Conservation (phyloP, 2,797 vertebrate species). For the Spinus pinus region DNA sequence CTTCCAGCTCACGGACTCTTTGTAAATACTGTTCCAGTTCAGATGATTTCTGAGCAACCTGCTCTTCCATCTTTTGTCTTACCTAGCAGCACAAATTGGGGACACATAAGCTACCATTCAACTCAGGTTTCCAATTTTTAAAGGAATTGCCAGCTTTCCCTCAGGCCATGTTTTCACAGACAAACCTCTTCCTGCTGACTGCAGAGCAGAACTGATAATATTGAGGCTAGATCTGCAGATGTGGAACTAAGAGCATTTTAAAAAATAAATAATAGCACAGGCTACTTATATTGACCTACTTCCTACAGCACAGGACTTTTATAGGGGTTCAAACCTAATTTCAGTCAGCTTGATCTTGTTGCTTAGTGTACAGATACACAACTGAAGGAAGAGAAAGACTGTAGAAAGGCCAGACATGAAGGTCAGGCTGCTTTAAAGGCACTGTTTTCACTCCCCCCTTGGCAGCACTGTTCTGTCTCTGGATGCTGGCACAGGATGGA, state of each 20-base stretch:
- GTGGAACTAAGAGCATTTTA: neutral
- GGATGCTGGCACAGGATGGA: neutral
- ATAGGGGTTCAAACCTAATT: neutral
- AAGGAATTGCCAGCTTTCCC: neutral
- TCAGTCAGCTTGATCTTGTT: neutral
- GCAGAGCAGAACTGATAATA: neutral
- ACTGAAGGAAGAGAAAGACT: neutral
- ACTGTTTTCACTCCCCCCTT: neutral
- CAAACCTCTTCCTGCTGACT: neutral
- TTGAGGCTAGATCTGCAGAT: neutral
- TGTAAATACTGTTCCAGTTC: constrained; percentile 94
- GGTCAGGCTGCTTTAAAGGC: neutral
- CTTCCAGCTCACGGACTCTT: constrained; percentile 89
- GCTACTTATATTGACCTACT: neutral
- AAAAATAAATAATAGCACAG: neutral
- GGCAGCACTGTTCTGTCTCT: neutral
- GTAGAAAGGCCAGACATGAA: neutral
- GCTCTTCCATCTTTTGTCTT: constrained; percentile 92
- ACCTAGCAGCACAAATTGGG: constrained; percentile 76
- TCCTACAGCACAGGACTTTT: neutral
- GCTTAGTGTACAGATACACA: neutral
- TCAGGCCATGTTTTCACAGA: neutral
- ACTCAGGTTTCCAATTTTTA: neutral
- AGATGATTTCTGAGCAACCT: constrained; percentile 93
- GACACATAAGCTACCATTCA: neutral